Percentiles rank a stretch among this genome's conserved stretches.
phyloP scores from a whole-genome alignment of 2,113 vertebrate species.

The Archocentrus centrarchus region DNA sequence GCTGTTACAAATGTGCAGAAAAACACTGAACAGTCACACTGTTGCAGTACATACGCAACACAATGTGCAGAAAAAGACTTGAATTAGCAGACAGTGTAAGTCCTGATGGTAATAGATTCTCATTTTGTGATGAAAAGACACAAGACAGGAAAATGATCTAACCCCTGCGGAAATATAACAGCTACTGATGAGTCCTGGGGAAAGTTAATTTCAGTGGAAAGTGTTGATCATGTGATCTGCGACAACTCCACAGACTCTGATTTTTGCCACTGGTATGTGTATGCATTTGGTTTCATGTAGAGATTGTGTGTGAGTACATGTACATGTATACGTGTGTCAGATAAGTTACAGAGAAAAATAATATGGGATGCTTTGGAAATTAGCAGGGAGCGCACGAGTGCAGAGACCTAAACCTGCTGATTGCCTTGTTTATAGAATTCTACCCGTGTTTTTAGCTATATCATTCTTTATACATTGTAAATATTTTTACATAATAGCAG shows the following conservation, averaged over 20 bases:
- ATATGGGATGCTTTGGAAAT: not conserved
- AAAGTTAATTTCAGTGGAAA: not conserved
- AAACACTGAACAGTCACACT: not conserved
- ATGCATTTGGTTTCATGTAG: not conserved
- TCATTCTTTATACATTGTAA: no score
- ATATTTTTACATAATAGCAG: not conserved
- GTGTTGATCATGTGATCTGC: not conserved
- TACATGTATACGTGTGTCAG: not conserved
- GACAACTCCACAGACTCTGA: no score
- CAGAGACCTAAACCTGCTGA: not conserved
- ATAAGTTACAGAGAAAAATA: not conserved
- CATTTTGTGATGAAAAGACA: not conserved
- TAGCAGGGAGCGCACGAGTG: not conserved
- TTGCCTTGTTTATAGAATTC: not conserved
- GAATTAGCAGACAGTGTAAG: not conserved
- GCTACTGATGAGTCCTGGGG: not conserved
- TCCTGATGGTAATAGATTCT: not conserved
- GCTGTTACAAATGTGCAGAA: not conserved
- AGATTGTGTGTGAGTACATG: not conserved
- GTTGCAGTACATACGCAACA: not conserved
- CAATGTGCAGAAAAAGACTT: not conserved
- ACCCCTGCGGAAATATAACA: not conserved
- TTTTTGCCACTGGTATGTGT: not conserved
- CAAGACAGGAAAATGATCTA: not conserved
- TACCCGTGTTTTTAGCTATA: not conserved